Evolutionary conservation across 1,140 invertebrate species (phyloP).

Genomic region (Drosophila chauvacae): DNA sequence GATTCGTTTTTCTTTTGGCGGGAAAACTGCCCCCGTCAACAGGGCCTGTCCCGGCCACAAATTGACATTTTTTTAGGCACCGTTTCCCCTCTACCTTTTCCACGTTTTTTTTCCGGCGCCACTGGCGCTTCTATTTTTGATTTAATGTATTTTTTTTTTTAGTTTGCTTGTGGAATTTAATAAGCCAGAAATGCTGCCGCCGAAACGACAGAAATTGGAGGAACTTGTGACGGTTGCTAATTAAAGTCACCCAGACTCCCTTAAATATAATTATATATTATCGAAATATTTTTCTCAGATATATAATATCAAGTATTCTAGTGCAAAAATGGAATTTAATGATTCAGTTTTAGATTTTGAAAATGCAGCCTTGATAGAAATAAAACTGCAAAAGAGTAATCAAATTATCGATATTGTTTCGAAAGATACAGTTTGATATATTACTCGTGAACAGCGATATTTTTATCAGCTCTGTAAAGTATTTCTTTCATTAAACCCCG

Average conservation of each 20-base stretch:
- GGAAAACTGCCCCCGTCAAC: not conserved
- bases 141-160: constrained; percentile 28
- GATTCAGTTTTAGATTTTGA: too few relatives aligned
- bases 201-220: constrained; percentile 34
- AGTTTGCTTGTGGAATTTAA: constrained; percentile 65
- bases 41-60: constrained; percentile 54
- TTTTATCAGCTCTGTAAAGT: not conserved
- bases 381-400: too few relatives aligned
- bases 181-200: constrained; percentile 62
- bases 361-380: not conserved
- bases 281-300: too few relatives aligned
- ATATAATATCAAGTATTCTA: too few relatives aligned
- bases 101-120: constrained; percentile 1
- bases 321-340: too few relatives aligned
- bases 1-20: constrained; percentile 16
- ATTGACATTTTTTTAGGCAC: constrained; percentile 63
- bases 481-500: not conserved
- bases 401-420: not conserved
- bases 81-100: not conserved
- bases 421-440: not conserved
- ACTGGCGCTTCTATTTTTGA: constrained; percentile 20
- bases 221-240: constrained; percentile 55
- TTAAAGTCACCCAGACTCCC: constrained; percentile 47
- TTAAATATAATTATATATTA: not conserved
- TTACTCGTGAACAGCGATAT: not conserved